These are phyloP conservation scores for Dicrurus megarhynchus DNA, from an alignment of 2,113 vertebrate genomes.

Conservation along the genomic window DNA sequence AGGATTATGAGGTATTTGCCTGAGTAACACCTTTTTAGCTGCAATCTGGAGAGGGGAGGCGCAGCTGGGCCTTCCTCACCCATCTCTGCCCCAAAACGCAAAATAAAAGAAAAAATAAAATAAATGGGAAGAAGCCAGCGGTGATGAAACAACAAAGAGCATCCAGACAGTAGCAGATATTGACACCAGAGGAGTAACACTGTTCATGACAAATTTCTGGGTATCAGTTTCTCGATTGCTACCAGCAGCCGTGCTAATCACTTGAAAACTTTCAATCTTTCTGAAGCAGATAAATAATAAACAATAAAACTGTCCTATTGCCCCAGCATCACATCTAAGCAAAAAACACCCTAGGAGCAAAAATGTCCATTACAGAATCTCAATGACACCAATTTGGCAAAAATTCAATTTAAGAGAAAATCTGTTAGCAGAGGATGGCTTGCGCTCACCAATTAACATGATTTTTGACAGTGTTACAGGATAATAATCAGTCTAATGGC, in stretches of 20 bases:
- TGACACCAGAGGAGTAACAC: neutral
- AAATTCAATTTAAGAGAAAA: constrained; percentile 41
- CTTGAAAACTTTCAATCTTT: neutral
- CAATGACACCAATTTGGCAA: neutral
- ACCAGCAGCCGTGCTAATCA: neutral
- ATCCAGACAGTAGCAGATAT: neutral
- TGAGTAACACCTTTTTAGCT: neutral
- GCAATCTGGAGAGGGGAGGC: neutral
- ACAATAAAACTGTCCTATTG: neutral
- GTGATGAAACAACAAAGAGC: neutral
- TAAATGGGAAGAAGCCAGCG: neutral
- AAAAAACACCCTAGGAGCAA: neutral
- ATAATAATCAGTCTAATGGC: constrained; percentile 37
- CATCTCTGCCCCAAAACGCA: neutral
- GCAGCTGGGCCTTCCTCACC: neutral
- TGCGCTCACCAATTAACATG: neutral
- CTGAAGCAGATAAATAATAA: neutral
- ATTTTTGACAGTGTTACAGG: constrained; percentile 30
- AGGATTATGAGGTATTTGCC: neutral
- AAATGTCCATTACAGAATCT: neutral
- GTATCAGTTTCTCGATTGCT: neutral
- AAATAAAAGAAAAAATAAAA: neutral
- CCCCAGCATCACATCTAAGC: neutral
- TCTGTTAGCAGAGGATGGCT: constrained; percentile 24
- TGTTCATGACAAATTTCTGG: neutral